These are phyloP conservation scores for Coregonus sp. DNA, from an alignment of 2,797 vertebrate genomes.

Conservation along the genomic window DNA sequence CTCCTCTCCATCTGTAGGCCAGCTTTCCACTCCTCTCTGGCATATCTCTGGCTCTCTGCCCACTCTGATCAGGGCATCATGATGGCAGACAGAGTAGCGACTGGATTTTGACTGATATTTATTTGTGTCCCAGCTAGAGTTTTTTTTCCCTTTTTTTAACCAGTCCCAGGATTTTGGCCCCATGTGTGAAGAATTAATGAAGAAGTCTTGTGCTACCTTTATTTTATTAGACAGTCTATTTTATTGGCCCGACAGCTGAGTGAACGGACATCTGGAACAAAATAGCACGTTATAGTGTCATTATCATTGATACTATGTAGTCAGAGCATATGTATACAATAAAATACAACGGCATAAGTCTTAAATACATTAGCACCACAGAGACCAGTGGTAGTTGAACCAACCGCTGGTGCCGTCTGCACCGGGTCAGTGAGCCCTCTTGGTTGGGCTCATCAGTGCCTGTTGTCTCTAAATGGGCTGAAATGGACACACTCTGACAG, in stretches of 20 bases:
- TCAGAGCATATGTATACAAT: slow-evolving; percentile 48
- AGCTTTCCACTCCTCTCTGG: neutral
- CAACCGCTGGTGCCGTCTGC: slow-evolving; percentile 17
- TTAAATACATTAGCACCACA: slow-evolving; percentile 25
- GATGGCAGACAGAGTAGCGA: slow-evolving; percentile 9
- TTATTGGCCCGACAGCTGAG: slow-evolving; percentile 49
- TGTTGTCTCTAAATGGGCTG: neutral
- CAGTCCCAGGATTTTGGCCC: slow-evolving; percentile 15
- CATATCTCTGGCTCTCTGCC: slow-evolving; percentile 19
- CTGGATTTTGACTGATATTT: slow-evolving; percentile 9
- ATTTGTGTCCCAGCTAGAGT: slow-evolving; percentile 7
- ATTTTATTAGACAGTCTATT: slow-evolving; percentile 51
- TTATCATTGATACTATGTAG: slow-evolving; percentile 58
- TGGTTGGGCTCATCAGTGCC: neutral
- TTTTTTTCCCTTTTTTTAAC: neutral
- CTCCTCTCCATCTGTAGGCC: neutral
- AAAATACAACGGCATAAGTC: slow-evolving; percentile 52
- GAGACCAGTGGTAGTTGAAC: slow-evolving; percentile 26
- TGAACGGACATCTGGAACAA: slow-evolving; percentile 66
- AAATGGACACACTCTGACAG: slow-evolving; percentile 21
- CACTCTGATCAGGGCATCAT: slow-evolving; percentile 14
- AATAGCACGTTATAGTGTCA: slow-evolving; percentile 25
- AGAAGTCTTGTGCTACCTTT: slow-evolving; percentile 41
- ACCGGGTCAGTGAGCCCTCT: neutral
- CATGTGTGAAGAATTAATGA: slow-evolving; percentile 27